Conservation (phyloP, 2,888 invertebrate genomes). For the Parnassius orleans region DNA sequence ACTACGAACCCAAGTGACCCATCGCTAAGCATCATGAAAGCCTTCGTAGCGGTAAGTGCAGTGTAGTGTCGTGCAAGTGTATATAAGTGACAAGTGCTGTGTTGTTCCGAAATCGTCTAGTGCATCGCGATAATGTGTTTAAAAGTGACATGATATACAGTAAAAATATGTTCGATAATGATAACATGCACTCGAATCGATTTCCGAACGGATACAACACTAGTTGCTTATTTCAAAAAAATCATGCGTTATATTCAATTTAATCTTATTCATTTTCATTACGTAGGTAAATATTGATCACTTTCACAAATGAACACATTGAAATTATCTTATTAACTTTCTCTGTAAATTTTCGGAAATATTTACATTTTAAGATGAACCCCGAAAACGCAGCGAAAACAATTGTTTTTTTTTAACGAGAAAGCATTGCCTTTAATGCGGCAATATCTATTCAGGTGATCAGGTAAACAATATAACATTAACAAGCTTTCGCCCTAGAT, state of each 20-base stretch:
- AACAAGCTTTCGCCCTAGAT: too few relatives aligned
- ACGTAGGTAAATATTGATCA: too few relatives aligned
- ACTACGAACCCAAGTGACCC: constrained; percentile 72
- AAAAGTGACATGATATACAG: neutral
- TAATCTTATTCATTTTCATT: too few relatives aligned
- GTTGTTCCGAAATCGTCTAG: constrained; percentile 68
- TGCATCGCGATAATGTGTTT: constrained; percentile 32
- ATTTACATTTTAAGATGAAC: too few relatives aligned
- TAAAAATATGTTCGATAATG: constrained; percentile 4
- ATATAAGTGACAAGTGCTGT: constrained; percentile 63
- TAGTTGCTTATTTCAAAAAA: constrained; percentile 8
- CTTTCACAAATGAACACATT: too few relatives aligned
- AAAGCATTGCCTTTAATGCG: constrained; percentile 1
- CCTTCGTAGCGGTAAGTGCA: constrained; percentile 79
- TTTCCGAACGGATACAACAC: constrained; percentile 25
- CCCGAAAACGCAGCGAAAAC: too few relatives aligned
- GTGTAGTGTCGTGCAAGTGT: constrained; percentile 57
- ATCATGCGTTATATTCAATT: too few relatives aligned
- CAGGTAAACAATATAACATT: neutral
- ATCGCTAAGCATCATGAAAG: constrained; percentile 76
- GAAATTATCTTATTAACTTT: too few relatives aligned
- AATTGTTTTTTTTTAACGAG: neutral
- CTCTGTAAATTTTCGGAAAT: too few relatives aligned
- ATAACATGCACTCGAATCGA: constrained; percentile 22
- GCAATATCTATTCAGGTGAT: neutral